Conservation (phyloP, 2,113 vertebrate genomes). For the Perognathus longimembris region DNA sequence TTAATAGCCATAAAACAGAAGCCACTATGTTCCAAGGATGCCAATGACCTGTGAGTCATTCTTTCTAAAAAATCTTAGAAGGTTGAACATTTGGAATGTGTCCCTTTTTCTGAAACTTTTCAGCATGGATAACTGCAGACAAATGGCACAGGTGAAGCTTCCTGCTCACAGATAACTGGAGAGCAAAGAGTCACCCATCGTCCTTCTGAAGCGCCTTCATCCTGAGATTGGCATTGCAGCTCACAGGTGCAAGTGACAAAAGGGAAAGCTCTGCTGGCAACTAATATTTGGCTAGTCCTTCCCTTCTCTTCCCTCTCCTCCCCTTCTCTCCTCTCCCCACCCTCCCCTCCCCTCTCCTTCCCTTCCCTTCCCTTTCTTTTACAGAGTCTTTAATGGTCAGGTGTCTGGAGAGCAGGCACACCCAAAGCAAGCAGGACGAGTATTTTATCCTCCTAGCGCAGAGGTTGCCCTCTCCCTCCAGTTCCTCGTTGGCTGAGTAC, state of each 20-base stretch:
- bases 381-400: too few relatives aligned
- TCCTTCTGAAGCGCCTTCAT: conserved; percentile 32
- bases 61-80: conserved; percentile 78
- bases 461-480: too few relatives aligned
- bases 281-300: conserved; percentile 49
- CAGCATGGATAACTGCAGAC: conserved; percentile 72
- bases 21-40: conserved; percentile 73
- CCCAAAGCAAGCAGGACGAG: too few relatives aligned
- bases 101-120: conserved; percentile 76
- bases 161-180: conserved; percentile 37
- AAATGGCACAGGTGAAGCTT: conserved; percentile 74
- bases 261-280: conserved; percentile 30
- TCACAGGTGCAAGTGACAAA: conserved; percentile 7
- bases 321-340: too few relatives aligned
- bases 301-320: neutral
- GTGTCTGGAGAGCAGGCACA: too few relatives aligned
- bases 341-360: too few relatives aligned
- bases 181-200: conserved; percentile 57
- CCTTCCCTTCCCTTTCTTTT: too few relatives aligned
- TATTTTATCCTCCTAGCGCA: too few relatives aligned
- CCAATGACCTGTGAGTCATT: conserved; percentile 84
- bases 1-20: conserved; percentile 85
- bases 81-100: conserved; percentile 77
- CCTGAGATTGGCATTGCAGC: neutral
- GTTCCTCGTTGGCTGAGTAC: too few relatives aligned